Conservation (phyloP, 2,113 vertebrate genomes). For the Boulengeromyrus knoepffleri region DNA sequence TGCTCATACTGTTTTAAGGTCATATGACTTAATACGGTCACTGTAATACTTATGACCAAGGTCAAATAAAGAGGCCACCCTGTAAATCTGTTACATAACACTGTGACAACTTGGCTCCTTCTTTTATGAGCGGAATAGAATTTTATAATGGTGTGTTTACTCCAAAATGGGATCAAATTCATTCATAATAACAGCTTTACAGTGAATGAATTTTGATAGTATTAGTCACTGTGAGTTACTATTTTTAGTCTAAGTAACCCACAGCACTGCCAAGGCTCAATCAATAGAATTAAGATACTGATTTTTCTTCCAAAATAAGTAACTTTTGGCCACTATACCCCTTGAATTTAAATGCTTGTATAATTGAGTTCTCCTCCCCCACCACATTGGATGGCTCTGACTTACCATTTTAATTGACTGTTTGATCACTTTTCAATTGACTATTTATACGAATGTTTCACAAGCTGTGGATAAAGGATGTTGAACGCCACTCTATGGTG, state of each 20-base stretch:
- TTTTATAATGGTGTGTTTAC: constrained; percentile 1
- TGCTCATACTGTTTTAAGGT: neutral
- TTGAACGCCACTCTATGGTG: neutral
- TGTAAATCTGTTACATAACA: neutral
- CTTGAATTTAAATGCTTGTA: neutral
- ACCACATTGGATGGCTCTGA: neutral
- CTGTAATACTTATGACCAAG: neutral
- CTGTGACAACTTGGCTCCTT: neutral
- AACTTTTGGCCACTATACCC: neutral
- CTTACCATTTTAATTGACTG: neutral
- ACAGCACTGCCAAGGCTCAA: neutral
- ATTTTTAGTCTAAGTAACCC: neutral
- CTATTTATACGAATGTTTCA: neutral
- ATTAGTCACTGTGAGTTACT: neutral
- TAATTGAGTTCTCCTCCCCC: neutral
- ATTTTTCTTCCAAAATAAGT: neutral
- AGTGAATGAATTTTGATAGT: neutral
- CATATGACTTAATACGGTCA: neutral
- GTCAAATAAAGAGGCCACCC: neutral
- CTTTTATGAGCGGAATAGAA: neutral
- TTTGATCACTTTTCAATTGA: neutral
- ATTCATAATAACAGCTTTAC: neutral
- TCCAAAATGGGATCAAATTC: neutral
- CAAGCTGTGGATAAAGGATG: neutral
- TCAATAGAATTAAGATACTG: neutral